Percentiles rank a stretch among this genome's conserved stretches.
Conservation (phyloP, 2,888 invertebrate genomes). For the Apodemia duryi region DNA sequence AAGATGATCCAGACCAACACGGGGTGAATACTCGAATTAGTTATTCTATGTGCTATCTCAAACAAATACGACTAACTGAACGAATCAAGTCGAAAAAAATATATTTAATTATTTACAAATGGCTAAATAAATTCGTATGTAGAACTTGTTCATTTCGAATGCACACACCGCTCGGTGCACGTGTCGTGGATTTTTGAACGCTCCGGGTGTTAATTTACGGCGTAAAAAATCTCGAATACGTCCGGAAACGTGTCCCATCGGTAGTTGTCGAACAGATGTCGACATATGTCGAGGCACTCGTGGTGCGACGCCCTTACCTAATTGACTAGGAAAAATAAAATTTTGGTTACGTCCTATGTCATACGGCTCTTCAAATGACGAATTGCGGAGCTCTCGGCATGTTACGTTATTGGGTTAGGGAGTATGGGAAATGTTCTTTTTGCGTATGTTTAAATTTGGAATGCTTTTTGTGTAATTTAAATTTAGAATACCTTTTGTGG, state of each 20-base stretch:
- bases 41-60: not conserved
- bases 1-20: no score
- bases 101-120: slow-evolving; percentile 17
- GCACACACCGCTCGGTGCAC: slow-evolving; percentile 41
- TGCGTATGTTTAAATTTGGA: slow-evolving; percentile 7
- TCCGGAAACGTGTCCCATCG: slow-evolving; percentile 69
- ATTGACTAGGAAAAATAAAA: slow-evolving; percentile 65
- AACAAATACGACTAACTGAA: not conserved
- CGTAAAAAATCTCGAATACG: slow-evolving; percentile 58
- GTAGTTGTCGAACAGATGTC: slow-evolving; percentile 72
- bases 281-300: slow-evolving; percentile 61
- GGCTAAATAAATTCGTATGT: slow-evolving; percentile 28
- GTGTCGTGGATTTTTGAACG: slow-evolving; percentile 46
- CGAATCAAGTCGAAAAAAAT: not conserved
- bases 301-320: slow-evolving; percentile 51
- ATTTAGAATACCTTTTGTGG: slow-evolving; percentile 9
- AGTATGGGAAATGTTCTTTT: slow-evolving; percentile 1
- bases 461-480: slow-evolving; percentile 6
- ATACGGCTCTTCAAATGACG: slow-evolving; percentile 29
- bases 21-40: no score
- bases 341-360: slow-evolving; percentile 35
- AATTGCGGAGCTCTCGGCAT: slow-evolving; percentile 20
- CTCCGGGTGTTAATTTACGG: slow-evolving; percentile 59
- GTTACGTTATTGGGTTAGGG: slow-evolving; percentile 15
- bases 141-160: slow-evolving; percentile 27